A percentile compares a stretch with the other conserved stretches of the same genome.
These are phyloP conservation scores for Meloidogyne chitwoodi DNA, from an alignment of 1,140 invertebrate species.

Conservation along the genomic window DNA sequence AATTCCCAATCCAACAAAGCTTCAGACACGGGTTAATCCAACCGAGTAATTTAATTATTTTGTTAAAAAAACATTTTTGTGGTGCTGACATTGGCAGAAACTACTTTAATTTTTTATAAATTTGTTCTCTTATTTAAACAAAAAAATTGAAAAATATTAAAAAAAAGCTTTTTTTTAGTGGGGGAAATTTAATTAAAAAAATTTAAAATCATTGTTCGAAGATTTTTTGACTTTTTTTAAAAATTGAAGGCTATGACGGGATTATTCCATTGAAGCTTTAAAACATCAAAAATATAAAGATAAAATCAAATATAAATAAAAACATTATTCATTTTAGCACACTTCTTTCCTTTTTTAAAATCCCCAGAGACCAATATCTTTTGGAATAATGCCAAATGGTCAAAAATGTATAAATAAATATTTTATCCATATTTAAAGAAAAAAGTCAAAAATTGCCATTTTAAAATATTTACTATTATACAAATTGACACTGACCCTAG, in stretches of 20 bases:
- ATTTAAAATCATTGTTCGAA: background rate
- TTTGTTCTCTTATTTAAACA: no score
- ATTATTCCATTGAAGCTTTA: background rate
- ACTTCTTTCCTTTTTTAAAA: background rate
- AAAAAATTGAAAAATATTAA: no score
- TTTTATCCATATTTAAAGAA: background rate
- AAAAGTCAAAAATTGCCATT: background rate
- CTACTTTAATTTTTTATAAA: background rate
- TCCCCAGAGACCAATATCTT: background rate
- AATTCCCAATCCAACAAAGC: background rate
- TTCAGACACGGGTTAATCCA: background rate
- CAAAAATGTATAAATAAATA: no score
- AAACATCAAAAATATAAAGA: background rate
- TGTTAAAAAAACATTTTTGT: background rate
- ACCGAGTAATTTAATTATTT: background rate
- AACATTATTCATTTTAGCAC: background rate
- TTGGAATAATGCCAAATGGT: background rate
- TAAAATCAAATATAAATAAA: background rate
- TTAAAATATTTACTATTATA: background rate
- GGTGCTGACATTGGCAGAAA: background rate
- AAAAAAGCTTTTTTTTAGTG: no score
- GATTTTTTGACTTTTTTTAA: background rate
- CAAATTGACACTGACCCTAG: background rate
- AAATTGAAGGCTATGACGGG: background rate
- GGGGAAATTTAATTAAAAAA: no score